These are phyloP conservation scores for Charaxes varanes DNA, from an alignment of 1,140 invertebrate species.

Conservation along the genomic window DNA sequence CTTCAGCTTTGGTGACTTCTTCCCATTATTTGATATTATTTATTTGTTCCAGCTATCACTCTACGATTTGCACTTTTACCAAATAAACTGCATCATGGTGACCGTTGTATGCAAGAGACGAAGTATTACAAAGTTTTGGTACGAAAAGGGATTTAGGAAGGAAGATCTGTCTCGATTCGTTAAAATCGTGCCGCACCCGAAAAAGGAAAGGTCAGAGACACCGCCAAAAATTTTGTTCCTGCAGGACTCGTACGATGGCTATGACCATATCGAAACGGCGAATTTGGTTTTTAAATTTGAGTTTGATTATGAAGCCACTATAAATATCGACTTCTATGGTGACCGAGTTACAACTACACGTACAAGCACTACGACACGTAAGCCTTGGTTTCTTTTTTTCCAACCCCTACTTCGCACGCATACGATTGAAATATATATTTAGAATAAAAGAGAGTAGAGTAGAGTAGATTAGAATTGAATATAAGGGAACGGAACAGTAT, in stretches of 20 bases:
- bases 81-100: conserved; percentile 19
- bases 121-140: conserved; percentile 13
- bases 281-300: conserved; percentile 24
- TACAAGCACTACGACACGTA: too few species aligned
- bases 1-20: too few species aligned
- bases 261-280: conserved; percentile 2
- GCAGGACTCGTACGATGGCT: conserved; percentile 9
- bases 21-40: too few species aligned
- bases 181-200: conserved; percentile 5
- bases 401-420: too few species aligned
- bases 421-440: too few species aligned
- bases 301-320: conserved; percentile 13
- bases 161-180: conserved; percentile 10
- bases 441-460: too few species aligned
- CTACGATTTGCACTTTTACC: conserved; percentile 12
- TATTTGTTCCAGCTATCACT: conserved; percentile 16
- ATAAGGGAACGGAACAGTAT: too few species aligned
- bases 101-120: conserved; percentile 15
- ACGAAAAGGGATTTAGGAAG: conserved; percentile 14
- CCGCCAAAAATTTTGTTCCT: conserved; percentile 15
- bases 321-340: conserved; percentile 19
- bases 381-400: too few species aligned
- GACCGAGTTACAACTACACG: too few species aligned
- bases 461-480: too few species aligned
- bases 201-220: conserved; percentile 1